A percentile compares a stretch with the other conserved stretches of the same genome.
These are phyloP conservation scores for Helogale parvula DNA, from an alignment of 2,113 vertebrate species.

Conservation along the genomic window DNA sequence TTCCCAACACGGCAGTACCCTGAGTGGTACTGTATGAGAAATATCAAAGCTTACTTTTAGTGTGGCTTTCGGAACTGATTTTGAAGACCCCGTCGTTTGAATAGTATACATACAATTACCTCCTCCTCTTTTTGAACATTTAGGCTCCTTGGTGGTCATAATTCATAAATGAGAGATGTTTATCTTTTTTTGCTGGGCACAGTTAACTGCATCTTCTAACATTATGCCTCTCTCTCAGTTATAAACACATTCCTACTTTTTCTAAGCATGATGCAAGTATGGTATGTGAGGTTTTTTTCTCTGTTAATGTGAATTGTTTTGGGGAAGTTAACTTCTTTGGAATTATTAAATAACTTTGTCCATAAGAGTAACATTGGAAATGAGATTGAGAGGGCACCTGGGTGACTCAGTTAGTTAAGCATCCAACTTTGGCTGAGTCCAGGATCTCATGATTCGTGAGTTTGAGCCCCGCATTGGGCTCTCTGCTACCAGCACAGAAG, in stretches of 20 bases:
- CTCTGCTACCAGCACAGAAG: too few relatives aligned
- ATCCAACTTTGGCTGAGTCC: too few relatives aligned
- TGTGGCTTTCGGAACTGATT: background rate
- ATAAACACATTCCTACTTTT: background rate
- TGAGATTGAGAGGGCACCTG: background rate
- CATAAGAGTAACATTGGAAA: background rate
- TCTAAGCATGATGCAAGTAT: background rate
- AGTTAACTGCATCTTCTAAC: background rate
- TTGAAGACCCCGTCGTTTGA: background rate
- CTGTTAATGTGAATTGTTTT: background rate
- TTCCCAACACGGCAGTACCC: background rate
- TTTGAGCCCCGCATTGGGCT: too few relatives aligned
- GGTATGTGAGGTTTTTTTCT: background rate
- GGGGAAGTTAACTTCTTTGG: constrained; percentile 6
- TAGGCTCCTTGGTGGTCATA: background rate
- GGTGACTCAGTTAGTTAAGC: background rate
- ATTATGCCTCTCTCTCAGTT: background rate
- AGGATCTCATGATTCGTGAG: too few relatives aligned
- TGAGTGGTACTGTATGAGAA: background rate
- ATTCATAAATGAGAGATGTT: background rate
- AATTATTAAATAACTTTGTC: background rate
- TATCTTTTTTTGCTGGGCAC: background rate
- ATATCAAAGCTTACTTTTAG: background rate
- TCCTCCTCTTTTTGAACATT: background rate
- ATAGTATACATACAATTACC: background rate